These are phyloP conservation scores for Glaucidium brasilianum DNA, from an alignment of 2,113 vertebrate species.

Conservation along the genomic window DNA sequence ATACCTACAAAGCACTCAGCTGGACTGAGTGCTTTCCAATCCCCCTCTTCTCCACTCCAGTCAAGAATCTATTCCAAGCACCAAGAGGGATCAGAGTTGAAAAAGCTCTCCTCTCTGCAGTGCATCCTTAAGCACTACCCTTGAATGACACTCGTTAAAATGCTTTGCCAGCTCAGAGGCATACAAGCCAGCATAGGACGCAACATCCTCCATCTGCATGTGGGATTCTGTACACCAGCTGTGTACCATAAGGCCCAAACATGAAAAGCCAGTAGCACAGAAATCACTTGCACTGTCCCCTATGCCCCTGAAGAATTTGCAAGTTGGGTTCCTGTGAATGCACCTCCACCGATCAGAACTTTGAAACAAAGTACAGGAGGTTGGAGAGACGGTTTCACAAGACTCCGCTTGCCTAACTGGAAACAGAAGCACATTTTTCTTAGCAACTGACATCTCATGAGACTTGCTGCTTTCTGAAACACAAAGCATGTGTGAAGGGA, in stretches of 20 bases:
- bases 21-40: background rate
- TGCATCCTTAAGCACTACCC: background rate
- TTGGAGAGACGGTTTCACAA: background rate
- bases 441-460: conserved; percentile 16
- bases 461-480: background rate
- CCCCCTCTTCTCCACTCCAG: background rate
- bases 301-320: background rate
- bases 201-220: background rate
- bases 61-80: background rate
- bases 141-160: background rate
- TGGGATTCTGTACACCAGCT: background rate
- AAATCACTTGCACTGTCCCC: background rate
- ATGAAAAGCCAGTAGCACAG: background rate
- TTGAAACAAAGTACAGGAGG: background rate
- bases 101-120: background rate
- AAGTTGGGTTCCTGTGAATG: background rate
- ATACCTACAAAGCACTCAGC: background rate
- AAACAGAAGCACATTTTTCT: conserved; percentile 32
- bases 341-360: background rate
- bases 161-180: background rate
- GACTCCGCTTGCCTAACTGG: background rate
- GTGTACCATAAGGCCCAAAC: background rate
- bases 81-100: background rate
- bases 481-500: conserved; percentile 22
- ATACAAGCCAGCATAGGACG: background rate